A percentile compares a stretch with the other conserved stretches of the same genome.
Conservation (phyloP, 2,888 invertebrate genomes). For the Nomada lathburiana region DNA sequence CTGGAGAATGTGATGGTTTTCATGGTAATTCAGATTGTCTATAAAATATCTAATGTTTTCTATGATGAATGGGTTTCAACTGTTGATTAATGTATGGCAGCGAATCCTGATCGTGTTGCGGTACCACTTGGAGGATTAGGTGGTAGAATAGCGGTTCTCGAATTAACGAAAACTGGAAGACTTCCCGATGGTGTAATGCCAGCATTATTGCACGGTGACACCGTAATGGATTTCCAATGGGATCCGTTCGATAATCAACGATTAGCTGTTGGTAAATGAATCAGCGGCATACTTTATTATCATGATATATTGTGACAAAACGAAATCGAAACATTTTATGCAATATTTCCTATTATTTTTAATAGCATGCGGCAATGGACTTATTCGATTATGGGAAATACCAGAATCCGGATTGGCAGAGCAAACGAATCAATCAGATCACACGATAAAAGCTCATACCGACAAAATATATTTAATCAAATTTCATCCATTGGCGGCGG, state of each 20-base stretch:
- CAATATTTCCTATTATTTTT: slow-evolving; percentile 31
- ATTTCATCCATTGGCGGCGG: slow-evolving; percentile 95
- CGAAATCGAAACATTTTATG: background rate
- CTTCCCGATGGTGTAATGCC: slow-evolving; percentile 93
- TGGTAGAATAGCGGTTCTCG: slow-evolving; percentile 94
- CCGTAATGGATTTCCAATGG: slow-evolving; percentile 97
- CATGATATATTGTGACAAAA: background rate
- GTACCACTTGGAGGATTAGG: slow-evolving; percentile 96
- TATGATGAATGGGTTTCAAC: background rate
- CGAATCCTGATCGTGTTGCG: slow-evolving; percentile 94
- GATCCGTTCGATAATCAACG: slow-evolving; percentile 94
- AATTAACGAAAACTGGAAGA: slow-evolving; percentile 91
- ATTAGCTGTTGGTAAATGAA: slow-evolving; percentile 89
- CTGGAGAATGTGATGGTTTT: slow-evolving; percentile 97
- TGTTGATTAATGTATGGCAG: slow-evolving; percentile 83
- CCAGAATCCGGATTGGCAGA: slow-evolving; percentile 89
- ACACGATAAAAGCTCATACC: slow-evolving; percentile 91
- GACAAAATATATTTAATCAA: slow-evolving; percentile 97
- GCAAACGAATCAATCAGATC: slow-evolving; percentile 91
- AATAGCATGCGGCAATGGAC: slow-evolving; percentile 94
- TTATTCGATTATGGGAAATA: slow-evolving; percentile 92
- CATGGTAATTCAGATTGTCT: slow-evolving; percentile 87
- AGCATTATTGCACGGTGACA: slow-evolving; percentile 95
- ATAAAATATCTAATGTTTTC: background rate
- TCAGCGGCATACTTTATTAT: background rate